phyloP scores from a whole-genome alignment of 2,888 invertebrate species.

The Agriopis leucophaearia region DNA sequence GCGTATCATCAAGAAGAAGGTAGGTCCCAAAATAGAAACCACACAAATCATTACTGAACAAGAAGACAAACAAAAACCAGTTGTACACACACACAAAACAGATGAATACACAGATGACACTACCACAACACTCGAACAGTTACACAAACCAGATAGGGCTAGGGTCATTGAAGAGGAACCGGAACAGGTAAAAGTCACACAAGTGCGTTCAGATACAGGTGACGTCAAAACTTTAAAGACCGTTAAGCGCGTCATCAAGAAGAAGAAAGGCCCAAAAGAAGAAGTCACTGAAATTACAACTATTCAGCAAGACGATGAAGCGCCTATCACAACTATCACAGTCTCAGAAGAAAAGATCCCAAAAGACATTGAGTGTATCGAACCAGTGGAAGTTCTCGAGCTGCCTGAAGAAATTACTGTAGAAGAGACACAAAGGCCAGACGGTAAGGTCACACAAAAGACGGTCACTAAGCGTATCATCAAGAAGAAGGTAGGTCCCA shows the following conservation, averaged over 20 bases:
- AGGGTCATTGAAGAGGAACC: no score
- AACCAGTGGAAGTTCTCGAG: background rate
- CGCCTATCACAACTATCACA: no score
- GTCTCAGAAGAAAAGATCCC: no score
- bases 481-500: background rate
- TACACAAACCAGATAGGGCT: no score
- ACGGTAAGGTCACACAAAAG: background rate
- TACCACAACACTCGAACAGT: background rate
- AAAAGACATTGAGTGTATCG: no score
- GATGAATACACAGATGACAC: background rate
- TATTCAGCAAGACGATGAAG: no score
- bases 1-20: background rate
- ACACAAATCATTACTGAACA: background rate
- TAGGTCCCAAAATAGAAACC: background rate
- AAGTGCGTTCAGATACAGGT: no score
- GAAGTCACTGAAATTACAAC: no score
- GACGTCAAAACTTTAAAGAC: no score
- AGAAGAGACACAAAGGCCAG: background rate
- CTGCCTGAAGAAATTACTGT: background rate
- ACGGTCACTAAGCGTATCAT: background rate
- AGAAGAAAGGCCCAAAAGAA: no score
- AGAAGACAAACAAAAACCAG: background rate
- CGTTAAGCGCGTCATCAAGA: no score
- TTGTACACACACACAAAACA: background rate
- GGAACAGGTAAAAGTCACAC: no score